Base-by-base conservation (phyloP, 1,140 invertebrate species). In the Drosophila mauritiana region DNA sequence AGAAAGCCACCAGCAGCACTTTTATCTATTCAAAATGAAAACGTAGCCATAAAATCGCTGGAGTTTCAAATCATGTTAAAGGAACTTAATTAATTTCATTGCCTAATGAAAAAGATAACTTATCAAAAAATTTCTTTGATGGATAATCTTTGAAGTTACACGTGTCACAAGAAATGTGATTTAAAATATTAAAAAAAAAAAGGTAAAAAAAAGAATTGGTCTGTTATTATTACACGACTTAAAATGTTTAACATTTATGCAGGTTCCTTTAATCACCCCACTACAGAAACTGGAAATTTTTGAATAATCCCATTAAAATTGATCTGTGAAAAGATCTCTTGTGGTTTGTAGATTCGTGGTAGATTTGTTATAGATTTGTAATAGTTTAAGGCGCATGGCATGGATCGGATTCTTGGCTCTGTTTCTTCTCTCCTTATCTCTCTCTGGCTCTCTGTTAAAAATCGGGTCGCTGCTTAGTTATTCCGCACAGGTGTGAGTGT, bases 401-500 rank as follows among this genome's bases (percentile, higher is more conserved):
- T 53, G 62, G 61, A 52, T 57, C 46, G 62, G 61, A 46, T 57
- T 75, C 59, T 58, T 73, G 25, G 43, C 25, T 46, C 31, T 65
- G 52, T 59, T 67, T 62, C 59, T 39, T 45, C 40, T 65, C 49
- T 31, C 39, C 10, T 8, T 42, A 48, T 59, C 69, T 45, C 51
- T 36, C 31, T 67, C 27, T 61, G n/a, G 39, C 11, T 63, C 34
- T 59, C 48, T 39, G 17, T 62, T 58, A 34, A 58, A 86, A 85
- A 86, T 85, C 81, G 81, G 81, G 81, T 86, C 81, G 81, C 75
- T 88, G 83, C 43, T 79, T 79, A 89, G 65, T 83, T 72, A 88
- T 86, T 88, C 83, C 78, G 83, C 56, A 65, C 69, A 78, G 45
- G 64, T 72, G 39, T 54, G 65, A 39, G 49, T 58, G 36, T 64